Evolutionary conservation across 2,888 invertebrate genomes (phyloP).

Genomic region (Melikaiella ostensackeni): DNA sequence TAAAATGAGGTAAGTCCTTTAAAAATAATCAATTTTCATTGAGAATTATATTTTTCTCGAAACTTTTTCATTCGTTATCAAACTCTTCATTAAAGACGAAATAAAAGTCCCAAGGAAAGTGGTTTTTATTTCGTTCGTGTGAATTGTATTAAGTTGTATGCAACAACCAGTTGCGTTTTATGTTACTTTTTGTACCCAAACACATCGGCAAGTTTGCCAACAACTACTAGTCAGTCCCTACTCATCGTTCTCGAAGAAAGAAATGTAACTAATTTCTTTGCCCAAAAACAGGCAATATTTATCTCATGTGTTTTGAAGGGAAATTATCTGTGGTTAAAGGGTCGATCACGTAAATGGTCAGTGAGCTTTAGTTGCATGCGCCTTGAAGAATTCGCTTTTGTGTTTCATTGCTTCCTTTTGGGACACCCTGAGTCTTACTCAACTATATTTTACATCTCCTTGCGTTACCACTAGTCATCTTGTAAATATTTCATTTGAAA

Average conservation of each 20-base stretch:
- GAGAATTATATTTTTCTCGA: conserved; percentile 9
- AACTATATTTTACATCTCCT: conserved; percentile 31
- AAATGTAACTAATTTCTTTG: conserved; percentile 47
- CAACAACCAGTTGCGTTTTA: conserved; percentile 9
- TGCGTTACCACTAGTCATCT: conserved; percentile 35
- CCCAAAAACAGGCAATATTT: conserved; percentile 9
- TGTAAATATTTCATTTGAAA: conserved; percentile 15
- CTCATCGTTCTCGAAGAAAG: conserved; percentile 47
- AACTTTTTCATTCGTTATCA: neutral
- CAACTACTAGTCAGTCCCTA: conserved; percentile 77
- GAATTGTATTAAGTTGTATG: neutral
- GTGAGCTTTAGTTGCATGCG: conserved; percentile 72
- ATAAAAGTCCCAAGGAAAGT: conserved; percentile 8
- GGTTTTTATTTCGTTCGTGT: neutral
- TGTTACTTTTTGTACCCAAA: conserved; percentile 16
- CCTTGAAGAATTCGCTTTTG: conserved; percentile 68
- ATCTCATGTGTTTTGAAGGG: conserved; percentile 23
- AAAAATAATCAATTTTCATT: neutral
- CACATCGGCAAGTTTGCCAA: conserved; percentile 61
- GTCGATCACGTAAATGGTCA: conserved; percentile 50
- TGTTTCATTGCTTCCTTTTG: conserved; percentile 63
- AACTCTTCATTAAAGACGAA: neutral
- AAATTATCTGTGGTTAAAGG: conserved; percentile 52
- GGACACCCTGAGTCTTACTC: conserved; percentile 24
- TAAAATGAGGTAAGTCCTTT: conserved; percentile 29